Evolutionary conservation across 2,113 vertebrate species (phyloP).

Genomic region (Bubalus kerabau): DNA sequence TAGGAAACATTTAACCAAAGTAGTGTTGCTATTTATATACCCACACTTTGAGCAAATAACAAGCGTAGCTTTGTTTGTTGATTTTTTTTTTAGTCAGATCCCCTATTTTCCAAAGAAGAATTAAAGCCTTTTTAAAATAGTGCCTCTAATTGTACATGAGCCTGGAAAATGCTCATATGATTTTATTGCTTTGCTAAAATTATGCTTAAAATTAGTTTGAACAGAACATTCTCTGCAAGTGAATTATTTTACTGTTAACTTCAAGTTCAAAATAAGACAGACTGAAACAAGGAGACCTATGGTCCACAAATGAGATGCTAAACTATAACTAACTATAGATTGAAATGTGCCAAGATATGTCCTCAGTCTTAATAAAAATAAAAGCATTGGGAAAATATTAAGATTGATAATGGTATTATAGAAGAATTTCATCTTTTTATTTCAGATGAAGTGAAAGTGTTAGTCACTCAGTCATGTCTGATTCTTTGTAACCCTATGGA

Average conservation of each 20-base stretch:
- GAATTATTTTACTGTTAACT: background rate
- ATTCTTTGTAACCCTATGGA: background rate
- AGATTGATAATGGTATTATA: background rate
- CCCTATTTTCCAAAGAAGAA: constrained; percentile 37
- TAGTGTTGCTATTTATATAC: constrained; percentile 27
- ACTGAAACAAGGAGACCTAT: background rate
- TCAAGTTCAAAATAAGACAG: background rate
- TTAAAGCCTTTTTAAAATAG: constrained; percentile 11
- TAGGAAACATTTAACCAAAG: constrained; percentile 30
- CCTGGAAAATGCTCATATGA: background rate
- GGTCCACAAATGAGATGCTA: background rate
- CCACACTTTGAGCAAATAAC: background rate
- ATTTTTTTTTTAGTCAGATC: background rate
- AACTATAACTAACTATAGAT: background rate
- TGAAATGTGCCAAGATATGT: background rate
- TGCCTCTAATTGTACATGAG: constrained; percentile 9
- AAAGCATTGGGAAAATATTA: background rate
- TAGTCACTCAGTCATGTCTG: background rate
- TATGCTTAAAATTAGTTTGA: constrained; percentile 10
- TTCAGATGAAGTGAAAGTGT: background rate
- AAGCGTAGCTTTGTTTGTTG: constrained; percentile 8
- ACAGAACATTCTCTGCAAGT: constrained; percentile 7
- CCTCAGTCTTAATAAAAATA: background rate
- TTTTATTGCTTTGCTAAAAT: constrained; percentile 44
- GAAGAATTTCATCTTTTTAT: background rate